phyloP scores from a whole-genome alignment of 1,140 invertebrate genomes.

The Aphidius ervi region DNA sequence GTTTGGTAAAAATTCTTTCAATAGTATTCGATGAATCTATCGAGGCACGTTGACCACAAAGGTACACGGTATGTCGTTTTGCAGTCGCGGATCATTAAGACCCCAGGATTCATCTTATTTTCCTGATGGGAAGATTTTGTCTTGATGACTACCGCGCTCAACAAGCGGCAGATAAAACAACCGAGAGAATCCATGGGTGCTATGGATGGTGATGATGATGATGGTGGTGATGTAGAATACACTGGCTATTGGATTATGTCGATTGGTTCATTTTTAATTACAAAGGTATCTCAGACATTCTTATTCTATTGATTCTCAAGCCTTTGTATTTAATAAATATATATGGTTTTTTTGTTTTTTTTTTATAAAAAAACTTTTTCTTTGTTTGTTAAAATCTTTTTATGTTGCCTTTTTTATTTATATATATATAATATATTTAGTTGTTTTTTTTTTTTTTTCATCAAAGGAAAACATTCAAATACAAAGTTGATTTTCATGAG shows the following conservation, averaged over 20 bases:
- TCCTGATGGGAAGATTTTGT: too few relatives aligned
- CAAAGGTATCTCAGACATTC: background rate
- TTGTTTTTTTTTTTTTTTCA: too few relatives aligned
- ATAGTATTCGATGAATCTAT: slow-evolving; percentile 57
- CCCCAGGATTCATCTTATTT: too few relatives aligned
- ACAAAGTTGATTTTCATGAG: slow-evolving; percentile 43
- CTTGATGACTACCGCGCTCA: too few relatives aligned
- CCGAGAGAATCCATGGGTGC: background rate
- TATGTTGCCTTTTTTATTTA: too few relatives aligned
- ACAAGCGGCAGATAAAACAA: too few relatives aligned
- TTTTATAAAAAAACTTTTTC: too few relatives aligned
- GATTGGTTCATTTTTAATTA: slow-evolving; percentile 12
- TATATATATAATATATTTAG: too few relatives aligned
- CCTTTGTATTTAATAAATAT: too few relatives aligned
- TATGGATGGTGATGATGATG: background rate
- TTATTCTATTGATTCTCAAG: too few relatives aligned
- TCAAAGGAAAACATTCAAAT: slow-evolving; percentile 42
- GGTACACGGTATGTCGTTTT: slow-evolving; percentile 32
- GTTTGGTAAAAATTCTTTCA: slow-evolving; percentile 51
- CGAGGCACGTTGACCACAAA: slow-evolving; percentile 46
- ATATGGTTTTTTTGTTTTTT: too few relatives aligned
- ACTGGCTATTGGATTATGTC: slow-evolving; percentile 2
- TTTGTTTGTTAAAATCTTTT: too few relatives aligned
- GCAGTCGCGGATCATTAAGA: slow-evolving; percentile 34
- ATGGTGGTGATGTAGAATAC: background rate